phyloP scores from a whole-genome alignment of 2,113 vertebrate species.

The Embiotoca jacksoni region DNA sequence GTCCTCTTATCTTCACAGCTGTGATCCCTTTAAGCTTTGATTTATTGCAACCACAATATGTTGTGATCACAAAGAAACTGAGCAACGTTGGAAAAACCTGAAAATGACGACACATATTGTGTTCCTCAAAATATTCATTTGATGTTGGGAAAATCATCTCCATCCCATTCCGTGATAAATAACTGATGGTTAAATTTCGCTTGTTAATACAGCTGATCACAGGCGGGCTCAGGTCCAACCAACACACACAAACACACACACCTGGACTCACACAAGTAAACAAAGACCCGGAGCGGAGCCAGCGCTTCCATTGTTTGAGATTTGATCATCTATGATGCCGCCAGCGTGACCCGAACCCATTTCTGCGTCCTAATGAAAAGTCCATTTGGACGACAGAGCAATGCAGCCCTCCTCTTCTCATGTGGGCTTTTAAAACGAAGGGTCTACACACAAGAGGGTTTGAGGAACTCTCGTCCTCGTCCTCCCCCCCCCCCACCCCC shows the following conservation, averaged over 20 bases:
- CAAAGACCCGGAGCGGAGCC: constrained; percentile 57
- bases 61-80: no score
- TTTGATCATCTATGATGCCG: constrained; percentile 62
- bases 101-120: no score
- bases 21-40: no score
- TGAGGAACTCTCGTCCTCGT: constrained; percentile 27
- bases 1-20: no score
- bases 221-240: constrained; percentile 8
- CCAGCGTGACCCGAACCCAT: constrained; percentile 52
- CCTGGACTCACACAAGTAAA: constrained; percentile 56
- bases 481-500: neutral
- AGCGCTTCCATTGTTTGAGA: constrained; percentile 62
- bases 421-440: constrained; percentile 39
- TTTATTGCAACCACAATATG: no score
- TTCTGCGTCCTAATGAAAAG: constrained; percentile 66
- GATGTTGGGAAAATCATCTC: no score
- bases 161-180: no score
- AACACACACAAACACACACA: constrained; percentile 22
- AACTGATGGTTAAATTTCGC: neutral
- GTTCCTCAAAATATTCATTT: no score
- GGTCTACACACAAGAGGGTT: constrained; percentile 18
- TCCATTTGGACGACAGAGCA: constrained; percentile 58
- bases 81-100: no score
- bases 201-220: constrained; percentile 24
- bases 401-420: constrained; percentile 38